phyloP scores from a whole-genome alignment of 2,888 invertebrate species.

The Ectemnius cavifrons region DNA sequence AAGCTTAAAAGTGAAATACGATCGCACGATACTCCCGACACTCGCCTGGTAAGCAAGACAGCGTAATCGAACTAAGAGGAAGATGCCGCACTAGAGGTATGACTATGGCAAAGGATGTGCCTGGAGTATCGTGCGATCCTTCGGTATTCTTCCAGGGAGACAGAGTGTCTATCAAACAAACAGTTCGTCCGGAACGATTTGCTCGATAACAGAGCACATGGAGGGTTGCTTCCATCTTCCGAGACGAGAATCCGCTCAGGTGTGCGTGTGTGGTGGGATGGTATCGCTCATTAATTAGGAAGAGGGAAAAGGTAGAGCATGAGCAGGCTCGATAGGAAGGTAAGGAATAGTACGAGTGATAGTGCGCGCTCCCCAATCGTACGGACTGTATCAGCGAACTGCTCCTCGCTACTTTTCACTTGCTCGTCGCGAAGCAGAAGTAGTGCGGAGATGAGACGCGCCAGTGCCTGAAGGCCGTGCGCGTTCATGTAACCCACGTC shows the following conservation, averaged over 20 bases:
- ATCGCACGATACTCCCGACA: conserved; percentile 9
- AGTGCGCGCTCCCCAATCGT: conserved; percentile 74
- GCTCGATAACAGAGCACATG: neutral
- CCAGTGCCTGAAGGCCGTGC: conserved; percentile 74
- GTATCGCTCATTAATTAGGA: conserved; percentile 73
- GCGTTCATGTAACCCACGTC: conserved; percentile 77
- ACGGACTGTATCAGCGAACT: conserved; percentile 72
- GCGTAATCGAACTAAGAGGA: conserved; percentile 15
- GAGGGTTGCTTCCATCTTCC: conserved; percentile 11
- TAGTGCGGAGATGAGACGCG: conserved; percentile 72
- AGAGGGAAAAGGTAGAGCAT: conserved; percentile 79
- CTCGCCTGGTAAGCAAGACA: conserved; percentile 1
- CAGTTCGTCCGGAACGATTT: neutral
- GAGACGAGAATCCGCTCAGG: conserved; percentile 8
- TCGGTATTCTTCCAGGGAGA: neutral
- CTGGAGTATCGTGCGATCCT: conserved; percentile 36
- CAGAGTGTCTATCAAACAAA: neutral
- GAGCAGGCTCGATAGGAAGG: conserved; percentile 78
- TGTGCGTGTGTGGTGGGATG: conserved; percentile 36
- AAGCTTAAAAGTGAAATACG: neutral
- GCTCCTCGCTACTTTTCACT: conserved; percentile 67
- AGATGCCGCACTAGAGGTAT: conserved; percentile 32
- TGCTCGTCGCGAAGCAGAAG: conserved; percentile 64
- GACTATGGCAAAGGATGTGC: conserved; percentile 17
- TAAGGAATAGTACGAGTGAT: conserved; percentile 74